Conservation (phyloP, 2,797 vertebrate species). For the Lithobates pipiens region DNA sequence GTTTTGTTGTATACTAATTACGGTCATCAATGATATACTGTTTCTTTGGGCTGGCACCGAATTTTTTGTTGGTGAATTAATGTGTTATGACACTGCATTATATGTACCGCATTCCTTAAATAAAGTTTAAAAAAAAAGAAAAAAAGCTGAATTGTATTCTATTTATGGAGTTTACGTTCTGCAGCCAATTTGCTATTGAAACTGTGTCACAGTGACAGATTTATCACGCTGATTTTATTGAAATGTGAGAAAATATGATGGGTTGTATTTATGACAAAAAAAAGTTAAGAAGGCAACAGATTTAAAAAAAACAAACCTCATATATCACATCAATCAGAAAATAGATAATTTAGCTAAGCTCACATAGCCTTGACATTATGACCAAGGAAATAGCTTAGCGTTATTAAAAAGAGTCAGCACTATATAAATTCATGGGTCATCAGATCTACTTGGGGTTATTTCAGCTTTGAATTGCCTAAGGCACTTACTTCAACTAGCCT, state of each 20-base stretch:
- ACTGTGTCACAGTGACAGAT: not conserved
- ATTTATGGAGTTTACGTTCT: conserved; percentile 1
- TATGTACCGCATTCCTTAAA: no score
- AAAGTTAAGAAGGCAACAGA: not conserved
- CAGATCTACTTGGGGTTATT: conserved; percentile 22
- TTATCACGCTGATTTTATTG: conserved; percentile 23
- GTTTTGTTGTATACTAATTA: no score
- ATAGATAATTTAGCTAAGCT: conserved; percentile 35
- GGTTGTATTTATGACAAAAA: conserved; percentile 12
- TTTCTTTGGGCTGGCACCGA: no score
- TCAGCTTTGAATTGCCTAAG: conserved; percentile 15
- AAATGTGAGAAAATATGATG: not conserved
- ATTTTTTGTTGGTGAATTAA: no score
- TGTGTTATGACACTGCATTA: no score
- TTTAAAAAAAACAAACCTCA: conserved; percentile 25
- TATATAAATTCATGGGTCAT: conserved; percentile 50
- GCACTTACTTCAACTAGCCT: conserved; percentile 9
- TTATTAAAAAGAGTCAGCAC: conserved; percentile 34
- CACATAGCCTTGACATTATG: conserved; percentile 28
- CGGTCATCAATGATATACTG: no score
- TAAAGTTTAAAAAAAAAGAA: no score
- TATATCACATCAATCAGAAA: conserved; percentile 19
- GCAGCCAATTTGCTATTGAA: conserved; percentile 16
- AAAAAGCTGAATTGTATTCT: conserved; percentile 2
- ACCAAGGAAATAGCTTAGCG: conserved; percentile 30